Evolutionary conservation across 2,888 invertebrate species (phyloP).

Genomic region (Frankliniella fusca): DNA sequence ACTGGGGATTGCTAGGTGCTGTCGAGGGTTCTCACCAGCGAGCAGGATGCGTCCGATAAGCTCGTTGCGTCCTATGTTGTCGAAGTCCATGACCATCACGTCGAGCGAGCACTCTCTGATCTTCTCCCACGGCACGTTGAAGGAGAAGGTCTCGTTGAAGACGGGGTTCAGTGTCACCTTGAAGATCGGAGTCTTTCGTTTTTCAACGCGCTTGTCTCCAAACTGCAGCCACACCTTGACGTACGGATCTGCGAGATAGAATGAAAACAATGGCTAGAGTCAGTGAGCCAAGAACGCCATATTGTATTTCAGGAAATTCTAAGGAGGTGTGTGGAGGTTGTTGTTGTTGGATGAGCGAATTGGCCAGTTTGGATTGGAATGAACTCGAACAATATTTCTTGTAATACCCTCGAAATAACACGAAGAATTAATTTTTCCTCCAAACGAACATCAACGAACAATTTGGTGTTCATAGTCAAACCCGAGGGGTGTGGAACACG

Average conservation of each 20-base stretch:
- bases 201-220: slow-evolving; percentile 90
- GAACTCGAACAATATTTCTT: no score
- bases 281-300: neutral
- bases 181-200: slow-evolving; percentile 91
- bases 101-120: slow-evolving; percentile 90
- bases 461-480: no score
- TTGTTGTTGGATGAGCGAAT: no score
- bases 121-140: slow-evolving; percentile 96
- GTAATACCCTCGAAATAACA: no score
- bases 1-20: no score
- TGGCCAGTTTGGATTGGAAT: no score
- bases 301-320: no score
- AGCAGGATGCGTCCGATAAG: slow-evolving; percentile 87
- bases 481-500: no score
- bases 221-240: slow-evolving; percentile 97
- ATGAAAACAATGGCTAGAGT: neutral
- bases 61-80: slow-evolving; percentile 91
- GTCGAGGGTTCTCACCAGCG: slow-evolving; percentile 63
- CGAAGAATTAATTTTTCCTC: no score
- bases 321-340: no score
- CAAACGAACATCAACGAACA: no score
- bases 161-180: slow-evolving; percentile 92
- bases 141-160: slow-evolving; percentile 93
- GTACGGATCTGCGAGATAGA: slow-evolving; percentile 77
- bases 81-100: slow-evolving; percentile 95